Conservation (phyloP, 2,888 invertebrate genomes). For the Rotaria magnacalcarata region DNA sequence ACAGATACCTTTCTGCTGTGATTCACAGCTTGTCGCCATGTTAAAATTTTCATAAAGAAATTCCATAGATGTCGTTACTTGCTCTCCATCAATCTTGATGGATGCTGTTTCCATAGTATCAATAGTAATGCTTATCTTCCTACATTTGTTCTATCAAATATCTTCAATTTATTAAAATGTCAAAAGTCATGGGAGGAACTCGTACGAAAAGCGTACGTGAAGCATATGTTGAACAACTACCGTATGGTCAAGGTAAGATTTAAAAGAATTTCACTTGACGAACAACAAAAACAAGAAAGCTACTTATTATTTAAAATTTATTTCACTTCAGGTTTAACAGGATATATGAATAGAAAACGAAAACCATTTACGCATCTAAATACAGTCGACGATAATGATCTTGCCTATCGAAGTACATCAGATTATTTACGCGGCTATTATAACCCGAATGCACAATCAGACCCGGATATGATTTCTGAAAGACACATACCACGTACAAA, state of each 20-base stretch:
- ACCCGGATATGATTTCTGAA: neutral
- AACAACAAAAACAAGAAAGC: neutral
- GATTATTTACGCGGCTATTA: neutral
- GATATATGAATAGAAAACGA: conserved; percentile 4
- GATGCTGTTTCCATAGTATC: conserved; percentile 11
- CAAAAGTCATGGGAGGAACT: neutral
- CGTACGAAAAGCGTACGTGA: neutral
- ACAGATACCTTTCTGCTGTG: no score
- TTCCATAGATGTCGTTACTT: neutral
- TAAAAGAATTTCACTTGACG: neutral
- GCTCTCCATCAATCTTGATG: neutral
- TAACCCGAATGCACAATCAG: neutral
- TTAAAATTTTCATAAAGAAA: neutral
- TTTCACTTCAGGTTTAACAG: neutral
- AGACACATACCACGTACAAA: neutral
- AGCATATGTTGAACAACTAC: neutral
- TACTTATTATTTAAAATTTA: no score
- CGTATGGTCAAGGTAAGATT: neutral
- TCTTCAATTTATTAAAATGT: neutral
- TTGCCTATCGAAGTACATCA: conserved; percentile 9
- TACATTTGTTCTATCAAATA: neutral
- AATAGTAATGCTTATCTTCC: neutral
- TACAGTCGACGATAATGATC: neutral
- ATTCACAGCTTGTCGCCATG: neutral
- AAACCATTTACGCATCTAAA: neutral